These are phyloP conservation scores for Hipposideros larvatus DNA, from an alignment of 2,797 vertebrate species.

Conservation along the genomic window DNA sequence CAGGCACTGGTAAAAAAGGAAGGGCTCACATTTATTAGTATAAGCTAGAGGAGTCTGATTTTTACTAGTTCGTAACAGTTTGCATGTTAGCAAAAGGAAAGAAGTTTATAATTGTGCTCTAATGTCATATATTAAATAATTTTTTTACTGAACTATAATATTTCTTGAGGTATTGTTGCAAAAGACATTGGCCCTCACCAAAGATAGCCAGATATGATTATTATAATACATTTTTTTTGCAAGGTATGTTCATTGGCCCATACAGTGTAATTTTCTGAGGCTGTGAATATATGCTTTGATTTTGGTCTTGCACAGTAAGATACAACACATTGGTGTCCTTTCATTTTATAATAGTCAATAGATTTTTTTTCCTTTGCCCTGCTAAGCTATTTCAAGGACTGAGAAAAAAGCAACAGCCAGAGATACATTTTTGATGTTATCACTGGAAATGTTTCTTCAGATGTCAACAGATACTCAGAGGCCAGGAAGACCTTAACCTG, in stretches of 20 bases:
- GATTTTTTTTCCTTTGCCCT: constrained; percentile 59
- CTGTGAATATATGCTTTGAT: constrained; percentile 76
- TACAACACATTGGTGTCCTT: constrained; percentile 59
- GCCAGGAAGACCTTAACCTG: constrained; percentile 9
- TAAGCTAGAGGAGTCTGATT: background rate
- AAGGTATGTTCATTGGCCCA: background rate
- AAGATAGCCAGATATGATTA: background rate
- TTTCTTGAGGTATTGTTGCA: background rate
- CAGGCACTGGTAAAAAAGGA: background rate
- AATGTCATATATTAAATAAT: background rate
- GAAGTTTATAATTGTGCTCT: background rate
- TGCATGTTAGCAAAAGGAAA: background rate
- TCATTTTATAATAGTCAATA: constrained; percentile 56
- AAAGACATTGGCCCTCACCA: background rate
- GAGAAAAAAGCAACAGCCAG: constrained; percentile 63
- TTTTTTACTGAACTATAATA: background rate
- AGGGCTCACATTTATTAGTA: background rate
- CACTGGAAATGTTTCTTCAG: constrained; percentile 64
- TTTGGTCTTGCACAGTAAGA: constrained; percentile 64
- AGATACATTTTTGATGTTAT: constrained; percentile 28
- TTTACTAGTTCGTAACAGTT: background rate
- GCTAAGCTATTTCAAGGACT: constrained; percentile 68
- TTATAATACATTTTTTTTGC: background rate
- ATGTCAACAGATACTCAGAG: background rate
- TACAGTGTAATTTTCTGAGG: constrained; percentile 33